Base-by-base conservation (phyloP, 2,888 invertebrate genomes). In the Urechis unicinctus region DNA sequence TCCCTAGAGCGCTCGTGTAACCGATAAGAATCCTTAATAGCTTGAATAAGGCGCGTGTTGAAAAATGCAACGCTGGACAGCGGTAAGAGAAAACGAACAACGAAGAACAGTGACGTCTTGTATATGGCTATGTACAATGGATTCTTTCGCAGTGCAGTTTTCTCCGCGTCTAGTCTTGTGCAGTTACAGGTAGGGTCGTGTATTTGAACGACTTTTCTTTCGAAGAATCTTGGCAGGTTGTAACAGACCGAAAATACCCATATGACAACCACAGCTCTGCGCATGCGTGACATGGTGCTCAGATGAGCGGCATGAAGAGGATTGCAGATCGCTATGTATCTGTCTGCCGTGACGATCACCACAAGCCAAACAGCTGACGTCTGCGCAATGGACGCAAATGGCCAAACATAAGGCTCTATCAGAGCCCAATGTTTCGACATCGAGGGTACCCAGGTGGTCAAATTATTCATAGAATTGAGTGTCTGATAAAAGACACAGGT, bases 311-410 rank as follows among this genome's bases (percentile, higher is more conserved):
- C 52, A 28, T 62, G 58, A 26, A 63, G 50, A 21, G 63, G 63
- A 5, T 55, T 52, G 45, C 63, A 63, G 22, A 63, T 61, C 45
- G 63, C 63, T 24, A 61, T 50, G 54, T 59, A 63, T 21, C 63
- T 50, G 48, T 63, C 63, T 6, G 59, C 59, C 4, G 63, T 63
- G 1, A 63, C 53, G 13, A 63, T 52, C 9, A 63, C 59, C 4
- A 63, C 63, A 42, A 63, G 50, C 63, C 63, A 63, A 9, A 63
- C 63, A 2, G 63, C 56, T n/a, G 59, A 52, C 22, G 61, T 63
- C 54, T 63, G 63, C 1, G 63, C 63, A 5, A 56, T 54, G 21
- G 62, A 58, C 24, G 63, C 62, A 36, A 41, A 56, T 2, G 63
- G 59, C 62, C 61, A 63, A 17, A 63, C 53, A 53, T 59, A 63